Base-by-base conservation (phyloP, 2,888 invertebrate species). In the Gibbula magus region DNA sequence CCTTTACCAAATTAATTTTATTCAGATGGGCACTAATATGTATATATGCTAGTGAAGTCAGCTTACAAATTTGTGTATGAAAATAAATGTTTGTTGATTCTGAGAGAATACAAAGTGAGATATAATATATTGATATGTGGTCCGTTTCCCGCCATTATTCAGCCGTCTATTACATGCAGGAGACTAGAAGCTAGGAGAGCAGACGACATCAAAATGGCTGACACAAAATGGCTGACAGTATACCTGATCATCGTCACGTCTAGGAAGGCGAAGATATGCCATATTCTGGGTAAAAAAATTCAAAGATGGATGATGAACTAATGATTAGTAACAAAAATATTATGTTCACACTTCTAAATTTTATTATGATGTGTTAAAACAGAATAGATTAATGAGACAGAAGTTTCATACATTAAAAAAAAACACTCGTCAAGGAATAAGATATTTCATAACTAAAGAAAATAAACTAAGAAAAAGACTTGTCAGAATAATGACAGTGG, bases 211-310 rank as follows among this genome's bases (percentile, higher is more conserved):
- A 56, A 56, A 22, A 56, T 56, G 25, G 56, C 56, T 13, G 56
- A 20, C 45, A 45, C 56, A 70, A 70, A 39, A 70, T 70, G 70
- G 70, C 70, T 20, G 70, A 53, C n/a, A 32, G 18, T 20, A 53
- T 54, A 75, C 75, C 75, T 75, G 75, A 16, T 53, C 54, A 53
- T 75, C 75, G 18, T 29, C 20, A n/a, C 35, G 53, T 29, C 25
- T 53, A 20, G 52, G 32, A 18, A 75, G 52, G 75, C 54, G 75
- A 32, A 54, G 52, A 54, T 53, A 54, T n/a, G 75, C 75, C 75
- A 53, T 75, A 54, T 54, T 75, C 75, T 75, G 54, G 18, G 52
- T 20, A 20, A 70, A 52, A 74, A 22, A 75, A 51, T 70, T 75
- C 51, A 75, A 56, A 56, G 56, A 56, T 25, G 25, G 20, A 56